Percentiles rank a stretch among this genome's conserved stretches.
phyloP scores from a whole-genome alignment of 2,797 vertebrate genomes.

The Periparus ater region DNA sequence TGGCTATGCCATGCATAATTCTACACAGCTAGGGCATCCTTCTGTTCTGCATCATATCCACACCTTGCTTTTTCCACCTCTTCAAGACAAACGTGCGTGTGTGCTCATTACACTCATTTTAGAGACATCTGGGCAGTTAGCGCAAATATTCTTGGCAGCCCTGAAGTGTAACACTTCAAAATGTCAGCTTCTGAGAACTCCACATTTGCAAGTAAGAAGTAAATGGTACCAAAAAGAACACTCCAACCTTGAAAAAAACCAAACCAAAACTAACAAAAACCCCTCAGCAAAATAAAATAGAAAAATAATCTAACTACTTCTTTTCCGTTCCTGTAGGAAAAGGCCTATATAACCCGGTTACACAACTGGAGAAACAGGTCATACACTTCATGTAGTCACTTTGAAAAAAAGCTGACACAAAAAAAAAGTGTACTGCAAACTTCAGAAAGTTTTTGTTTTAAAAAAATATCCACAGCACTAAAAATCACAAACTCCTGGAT shows the following conservation, averaged over 20 bases:
- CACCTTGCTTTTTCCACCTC: neutral
- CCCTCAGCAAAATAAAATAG: neutral
- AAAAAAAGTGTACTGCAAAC: neutral
- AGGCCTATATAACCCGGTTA: neutral
- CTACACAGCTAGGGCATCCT: neutral
- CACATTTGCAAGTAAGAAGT: neutral
- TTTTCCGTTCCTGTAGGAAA: neutral
- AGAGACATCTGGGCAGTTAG: neutral
- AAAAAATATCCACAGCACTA: neutral
- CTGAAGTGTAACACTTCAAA: neutral
- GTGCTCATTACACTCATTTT: neutral
- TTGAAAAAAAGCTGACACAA: neutral
- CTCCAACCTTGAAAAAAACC: neutral
- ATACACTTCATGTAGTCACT: neutral
- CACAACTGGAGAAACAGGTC: neutral
- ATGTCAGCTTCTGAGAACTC: neutral
- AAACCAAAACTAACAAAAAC: neutral
- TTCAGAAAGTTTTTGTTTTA: neutral
- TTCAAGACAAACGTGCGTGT: neutral
- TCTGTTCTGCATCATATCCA: neutral
- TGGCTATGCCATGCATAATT: neutral
- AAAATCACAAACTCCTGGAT: neutral
- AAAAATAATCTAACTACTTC: neutral
- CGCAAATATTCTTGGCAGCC: neutral
- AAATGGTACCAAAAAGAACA: neutral